phyloP scores from a whole-genome alignment of 1,140 invertebrate species.

The Eriocheir sinensis region DNA sequence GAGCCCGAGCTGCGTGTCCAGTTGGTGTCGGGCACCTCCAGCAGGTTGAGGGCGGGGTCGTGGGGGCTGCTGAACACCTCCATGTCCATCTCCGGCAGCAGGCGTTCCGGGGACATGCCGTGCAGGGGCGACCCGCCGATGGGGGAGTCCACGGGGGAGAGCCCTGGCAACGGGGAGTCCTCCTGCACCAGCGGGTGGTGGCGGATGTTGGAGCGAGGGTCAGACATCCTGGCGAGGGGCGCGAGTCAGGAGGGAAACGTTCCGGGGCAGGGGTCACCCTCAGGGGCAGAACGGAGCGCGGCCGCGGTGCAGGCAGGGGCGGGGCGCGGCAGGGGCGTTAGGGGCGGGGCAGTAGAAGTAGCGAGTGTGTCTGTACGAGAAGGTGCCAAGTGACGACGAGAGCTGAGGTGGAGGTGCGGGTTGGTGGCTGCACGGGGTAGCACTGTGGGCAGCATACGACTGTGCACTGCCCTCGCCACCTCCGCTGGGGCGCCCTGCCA shows the following conservation, averaged over 20 bases:
- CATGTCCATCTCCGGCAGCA: slow-evolving; percentile 65
- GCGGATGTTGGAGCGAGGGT: slow-evolving; percentile 63
- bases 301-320: background rate
- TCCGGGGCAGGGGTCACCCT: background rate
- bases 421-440: background rate
- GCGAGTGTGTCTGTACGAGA: background rate
- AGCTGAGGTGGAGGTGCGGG: slow-evolving; percentile 29
- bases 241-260: background rate
- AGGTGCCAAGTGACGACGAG: background rate
- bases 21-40: slow-evolving; percentile 77
- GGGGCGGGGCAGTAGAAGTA: background rate
- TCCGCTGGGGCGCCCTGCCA: slow-evolving; percentile 42
- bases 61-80: slow-evolving; percentile 61
- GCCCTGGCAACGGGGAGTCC: slow-evolving; percentile 58
- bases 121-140: slow-evolving; percentile 52
- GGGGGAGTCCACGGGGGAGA: slow-evolving; percentile 44
- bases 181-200: slow-evolving; percentile 76
- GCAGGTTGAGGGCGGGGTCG: slow-evolving; percentile 74
- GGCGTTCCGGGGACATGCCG: slow-evolving; percentile 70
- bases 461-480: slow-evolving; percentile 33
- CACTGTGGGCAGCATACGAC: slow-evolving; percentile 46
- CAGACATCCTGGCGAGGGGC: slow-evolving; percentile 37
- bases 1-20: slow-evolving; percentile 62
- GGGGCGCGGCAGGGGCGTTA: background rate
- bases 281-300: background rate